Base-by-base conservation (phyloP, 1,140 invertebrate genomes). In the Monochamus saltuarius region DNA sequence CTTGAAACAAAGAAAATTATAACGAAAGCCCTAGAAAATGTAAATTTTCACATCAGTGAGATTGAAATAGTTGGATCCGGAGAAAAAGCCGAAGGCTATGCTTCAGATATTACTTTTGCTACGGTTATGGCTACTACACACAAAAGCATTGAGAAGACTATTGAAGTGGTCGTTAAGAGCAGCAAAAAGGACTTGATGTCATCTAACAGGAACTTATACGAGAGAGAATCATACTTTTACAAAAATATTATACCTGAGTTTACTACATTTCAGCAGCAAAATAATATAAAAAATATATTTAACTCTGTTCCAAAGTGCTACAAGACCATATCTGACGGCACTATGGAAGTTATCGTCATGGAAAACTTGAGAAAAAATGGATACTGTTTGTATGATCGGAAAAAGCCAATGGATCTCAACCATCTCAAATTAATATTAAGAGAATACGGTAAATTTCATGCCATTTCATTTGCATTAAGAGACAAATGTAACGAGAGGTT, bases 381-480 rank as follows among this genome's bases (percentile, higher is more conserved):
- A 0, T 85, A 75, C 61, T 38, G 49, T 13, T 72, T 85, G 62
- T 70, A 76, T 43, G 72, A 83, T 62, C 74, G 80, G 38, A 75
- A 76, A 3, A 61, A 68, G 9, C 69, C 78, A 3, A 61, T 84
- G 2, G 70, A 77, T 7, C 52, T 75, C 11, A 74, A 79, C 1
- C 78, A 82, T 61, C 68, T 81, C 4, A 68, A 64, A n/a, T 45
- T 79, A 2, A 74, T 80, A 1, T 71, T 85, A 35, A 70, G 76
- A 54, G 75, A 75, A 13, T 76, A 84, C 62, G 83, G 77, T 7
- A 78, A 76, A 49, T 76, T 81, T 14, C 84, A 86, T 68, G 82
- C 82, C 0, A 51, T 80, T 0, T 81, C 81, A 0, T 75, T 80
- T 61, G 79, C 79, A 0, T 66, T 83, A 19, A 80, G 78, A 56